These are phyloP conservation scores for Drosophila melanica DNA, from an alignment of 1,140 invertebrate genomes.

Conservation along the genomic window DNA sequence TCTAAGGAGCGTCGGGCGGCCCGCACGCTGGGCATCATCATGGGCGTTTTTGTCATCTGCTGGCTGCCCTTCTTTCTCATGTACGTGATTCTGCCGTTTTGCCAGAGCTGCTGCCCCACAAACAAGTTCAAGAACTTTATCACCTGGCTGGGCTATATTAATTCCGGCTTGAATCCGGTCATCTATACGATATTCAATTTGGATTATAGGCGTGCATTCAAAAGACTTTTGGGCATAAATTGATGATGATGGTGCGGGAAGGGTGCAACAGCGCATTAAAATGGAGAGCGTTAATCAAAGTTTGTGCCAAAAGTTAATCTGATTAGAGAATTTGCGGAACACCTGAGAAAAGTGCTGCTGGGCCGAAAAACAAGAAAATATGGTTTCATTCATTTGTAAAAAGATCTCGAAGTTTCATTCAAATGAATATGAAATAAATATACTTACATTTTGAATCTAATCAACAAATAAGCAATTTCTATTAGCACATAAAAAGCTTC, in stretches of 20 bases:
- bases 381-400: slow-evolving; percentile 48
- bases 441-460: slow-evolving; percentile 1
- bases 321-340: slow-evolving; percentile 8
- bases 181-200: slow-evolving; percentile 99
- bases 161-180: slow-evolving; percentile 98
- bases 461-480: slow-evolving; percentile 17
- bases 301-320: slow-evolving; percentile 64
- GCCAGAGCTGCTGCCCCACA: slow-evolving; percentile 90
- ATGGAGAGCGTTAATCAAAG: slow-evolving; percentile 57
- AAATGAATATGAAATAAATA: slow-evolving; percentile 3
- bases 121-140: slow-evolving; percentile 93
- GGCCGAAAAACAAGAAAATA: slow-evolving; percentile 2
- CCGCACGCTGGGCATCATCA: slow-evolving; percentile 95
- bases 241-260: neutral
- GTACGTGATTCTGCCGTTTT: slow-evolving; percentile 96
- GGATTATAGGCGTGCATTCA: slow-evolving; percentile 97
- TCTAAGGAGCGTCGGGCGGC: slow-evolving; percentile 96
- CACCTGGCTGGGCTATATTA: slow-evolving; percentile 98
- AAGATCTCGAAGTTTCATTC: slow-evolving; percentile 31
- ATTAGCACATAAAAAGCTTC: slow-evolving; percentile 5
- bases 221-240: slow-evolving; percentile 91
- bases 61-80: slow-evolving; percentile 98
- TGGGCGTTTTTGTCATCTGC: slow-evolving; percentile 97
- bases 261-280: slow-evolving; percentile 1
- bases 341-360: slow-evolving; percentile 4